phyloP scores from a whole-genome alignment of 1,140 invertebrate species.

The Marisa cornuarietis region DNA sequence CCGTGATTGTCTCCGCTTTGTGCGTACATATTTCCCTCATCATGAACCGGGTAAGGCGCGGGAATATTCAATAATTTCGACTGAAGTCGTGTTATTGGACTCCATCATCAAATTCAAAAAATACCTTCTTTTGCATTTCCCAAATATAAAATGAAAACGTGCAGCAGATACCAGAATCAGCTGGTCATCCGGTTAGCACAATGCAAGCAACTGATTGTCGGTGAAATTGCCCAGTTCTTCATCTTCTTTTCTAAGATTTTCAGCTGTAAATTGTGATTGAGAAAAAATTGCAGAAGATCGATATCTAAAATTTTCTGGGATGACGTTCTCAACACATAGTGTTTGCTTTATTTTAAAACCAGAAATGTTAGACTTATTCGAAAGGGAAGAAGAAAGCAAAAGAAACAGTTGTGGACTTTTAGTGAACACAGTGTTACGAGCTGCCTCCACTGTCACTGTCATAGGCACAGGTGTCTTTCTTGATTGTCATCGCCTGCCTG shows the following conservation, averaged over 20 bases:
- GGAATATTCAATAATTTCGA: too few relatives aligned
- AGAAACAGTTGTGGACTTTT: not conserved
- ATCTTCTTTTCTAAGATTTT: not conserved
- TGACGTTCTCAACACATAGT: not conserved
- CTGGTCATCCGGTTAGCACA: not conserved
- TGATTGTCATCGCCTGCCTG: not conserved
- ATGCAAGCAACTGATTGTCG: not conserved
- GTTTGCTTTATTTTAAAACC: not conserved
- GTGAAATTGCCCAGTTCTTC: not conserved
- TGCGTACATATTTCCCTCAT: not conserved
- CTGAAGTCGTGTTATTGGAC: too few relatives aligned
- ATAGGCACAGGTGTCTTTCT: constrained; percentile 10
- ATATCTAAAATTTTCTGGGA: not conserved
- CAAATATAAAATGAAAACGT: not conserved
- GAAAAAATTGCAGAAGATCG: not conserved
- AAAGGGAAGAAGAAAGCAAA: constrained; percentile 1
- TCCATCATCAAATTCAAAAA: too few relatives aligned
- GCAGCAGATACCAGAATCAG: not conserved
- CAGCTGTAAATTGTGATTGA: not conserved
- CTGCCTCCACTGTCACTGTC: constrained; percentile 39
- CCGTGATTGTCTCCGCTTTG: not conserved
- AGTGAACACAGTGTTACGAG: constrained; percentile 25
- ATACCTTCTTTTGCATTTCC: too few relatives aligned
- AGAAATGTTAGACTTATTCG: not conserved
- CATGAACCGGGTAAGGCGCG: not conserved